Base-by-base conservation (phyloP, 2,888 invertebrate genomes). In the Oithona nana region DNA sequence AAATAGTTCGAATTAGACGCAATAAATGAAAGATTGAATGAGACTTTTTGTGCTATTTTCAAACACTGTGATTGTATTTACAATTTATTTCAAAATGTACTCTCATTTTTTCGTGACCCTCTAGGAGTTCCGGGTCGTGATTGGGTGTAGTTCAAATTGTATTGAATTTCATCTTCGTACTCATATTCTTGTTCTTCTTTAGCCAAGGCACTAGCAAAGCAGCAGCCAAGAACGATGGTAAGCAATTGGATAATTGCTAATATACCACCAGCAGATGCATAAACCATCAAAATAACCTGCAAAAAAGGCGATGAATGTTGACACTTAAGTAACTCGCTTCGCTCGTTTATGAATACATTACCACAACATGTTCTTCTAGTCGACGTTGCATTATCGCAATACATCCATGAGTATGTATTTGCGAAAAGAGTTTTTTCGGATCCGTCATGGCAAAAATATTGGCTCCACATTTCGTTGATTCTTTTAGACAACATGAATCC, bases 321-420 rank as follows among this genome's bases (percentile, higher is more conserved):
- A 2, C 50, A 49, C 3, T 8, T n/a, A n/a, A 49, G n/a, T 49
- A 39, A 13, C 16, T 39, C 39, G 16, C 16, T 11, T 39, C 16
- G 11, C 16, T 39, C 39, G 16, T 6, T 39, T 22, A 22, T 51
- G 51, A 51, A 16, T 8, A 6, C 16, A 20, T 54, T 54, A 57
- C 57, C 13, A 31, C 29, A 20, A 61, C 61, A 29, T 61, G 61
- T 2, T 28, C 28, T 28, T 61, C 54, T 4, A 61, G 29, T 54
- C 61, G 52, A 6, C 24, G 22, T 24, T 22, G 26, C 61, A 61
- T 61, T 3, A 61, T 54, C 11, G 61, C 54, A 30, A 61, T 22
- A 31, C 61, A 61, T 52, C 61, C 61, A 52, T 61, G 61, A 6
- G 31, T 31, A 54, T 61, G 52, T 28, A 61, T 61, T 22, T 28